Evolutionary conservation across 35 echinoderm and acorn worm species (phyloP).

Genomic region (Diadema setosum): DNA sequence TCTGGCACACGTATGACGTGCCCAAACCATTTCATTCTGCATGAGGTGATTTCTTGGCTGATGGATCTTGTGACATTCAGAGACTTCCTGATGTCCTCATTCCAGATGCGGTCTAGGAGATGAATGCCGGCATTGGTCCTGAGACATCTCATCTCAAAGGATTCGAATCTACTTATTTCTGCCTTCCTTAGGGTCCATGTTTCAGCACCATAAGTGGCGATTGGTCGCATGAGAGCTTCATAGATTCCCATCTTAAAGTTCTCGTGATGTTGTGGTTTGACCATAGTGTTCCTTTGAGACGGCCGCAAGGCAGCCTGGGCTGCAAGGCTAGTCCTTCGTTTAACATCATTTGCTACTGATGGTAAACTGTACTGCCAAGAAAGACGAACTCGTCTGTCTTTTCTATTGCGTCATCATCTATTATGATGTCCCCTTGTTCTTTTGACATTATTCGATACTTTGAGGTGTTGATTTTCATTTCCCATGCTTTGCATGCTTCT

Average conservation of each 20-base stretch:
- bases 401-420: background rate
- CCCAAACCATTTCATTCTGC: background rate
- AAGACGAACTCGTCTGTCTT: background rate
- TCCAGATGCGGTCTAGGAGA: background rate
- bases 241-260: background rate
- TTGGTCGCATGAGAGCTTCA: background rate
- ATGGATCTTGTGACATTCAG: background rate
- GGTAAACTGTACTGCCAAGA: background rate
- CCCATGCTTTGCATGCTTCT: background rate
- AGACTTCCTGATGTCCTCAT: background rate
- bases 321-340: background rate
- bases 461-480: background rate
- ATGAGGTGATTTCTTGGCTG: background rate
- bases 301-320: background rate
- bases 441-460: background rate
- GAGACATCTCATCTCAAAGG: background rate
- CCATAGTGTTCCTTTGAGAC: background rate
- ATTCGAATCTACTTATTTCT: background rate
- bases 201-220: background rate
- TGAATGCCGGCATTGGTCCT: background rate
- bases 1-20: background rate
- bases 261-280: background rate
- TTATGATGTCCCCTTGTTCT: background rate
- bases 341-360: background rate
- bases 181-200: background rate